Base-by-base conservation (phyloP, 2,113 vertebrate species). In the Thunnus thynnus region DNA sequence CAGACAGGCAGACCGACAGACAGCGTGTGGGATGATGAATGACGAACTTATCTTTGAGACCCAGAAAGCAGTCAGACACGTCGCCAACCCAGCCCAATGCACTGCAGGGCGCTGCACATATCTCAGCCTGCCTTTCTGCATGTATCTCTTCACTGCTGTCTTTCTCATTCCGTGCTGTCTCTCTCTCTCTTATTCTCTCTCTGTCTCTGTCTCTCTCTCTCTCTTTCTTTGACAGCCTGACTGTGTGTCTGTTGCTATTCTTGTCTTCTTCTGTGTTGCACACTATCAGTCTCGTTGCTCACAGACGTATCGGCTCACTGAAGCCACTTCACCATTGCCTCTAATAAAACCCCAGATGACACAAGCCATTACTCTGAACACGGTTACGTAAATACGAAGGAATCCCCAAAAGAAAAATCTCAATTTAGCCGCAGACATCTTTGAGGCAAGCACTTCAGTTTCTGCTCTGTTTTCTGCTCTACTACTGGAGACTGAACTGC, bases 241-340 rank as follows among this genome's bases (percentile, higher is more conserved):
- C 48, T 68, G 27, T 57, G 65, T 52, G 66, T 76, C 80, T 84
- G 85, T 20, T 86, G 71, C 90, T 92, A 86, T 91, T 87, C 85
- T 74, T 27, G 61, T 91, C 81, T 47, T 25, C 16, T 27, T 70
- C 80, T 77, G 60, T 64, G 25, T 27, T 68, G 72, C 61, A 60
- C 76, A 51, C 54, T 12, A 67, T 86, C 60, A 20, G 48, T 46
- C 51, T 72, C 13, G 0, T 18, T 65, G 46, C 52, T 67, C 32
- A 11, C 62, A 51, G n/a, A 58, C 46, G 44, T 72, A 76, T 73
- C 77, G 69, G 71, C 69, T 69, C 65, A 46, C 22, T 56, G 69
- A 79, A 70, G 75, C 72, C 69, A 47, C 76, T 68, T 74, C 75
- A 65, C 61, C 52, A 22, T 14, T 57, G 73, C 65, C 47, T 85